Base-by-base conservation (phyloP, 2,797 vertebrate species). In the Scomberomorus guttatus region DNA sequence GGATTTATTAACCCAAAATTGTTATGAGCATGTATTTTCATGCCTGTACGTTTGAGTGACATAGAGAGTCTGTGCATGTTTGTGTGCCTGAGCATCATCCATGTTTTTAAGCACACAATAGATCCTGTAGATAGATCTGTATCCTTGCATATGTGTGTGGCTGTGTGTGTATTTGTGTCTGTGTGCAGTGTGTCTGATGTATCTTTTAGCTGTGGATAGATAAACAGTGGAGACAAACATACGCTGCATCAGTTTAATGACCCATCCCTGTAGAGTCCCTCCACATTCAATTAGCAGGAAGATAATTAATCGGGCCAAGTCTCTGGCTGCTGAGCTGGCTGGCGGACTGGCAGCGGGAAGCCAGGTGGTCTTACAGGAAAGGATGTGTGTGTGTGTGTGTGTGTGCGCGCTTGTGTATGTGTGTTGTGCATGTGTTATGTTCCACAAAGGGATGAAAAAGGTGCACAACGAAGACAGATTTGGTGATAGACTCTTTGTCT, bases 211-310 rank as follows among this genome's bases (percentile, higher is more conserved):
- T 80, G 80, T 25, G 83, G 80, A 83, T 93, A 94, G 93, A 94
- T 94, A 95, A 95, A 95, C 93, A 94, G 89, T 85, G 80, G 88
- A 94, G 91, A 93, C 92, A 94, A 95, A 95, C 92, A 94, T 90
- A 90, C 84, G 88, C 93, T 90, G 91, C 91, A 92, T 93, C 89
- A 87, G 87, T 95, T 93, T 95, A 94, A 95, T 94, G 94, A 94
- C 90, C 91, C 93, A 88, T 95, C 94, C 94, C 95, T 90, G 91
- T 88, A 95, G 95, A 95, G 93, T 93, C 93, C 87, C 91, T 85
- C 90, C 93, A 94, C 92, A 95, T 95, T 95, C 94, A 95, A 95
- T 95, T 95, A 95, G 93, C 90, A 90, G 80, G 59, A 75, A 92
- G 91, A 91, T 94, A 94, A 95, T 95, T 93, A 94, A 94, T 94